These are phyloP conservation scores for Trypoxylon attenuatum DNA, from an alignment of 2,888 invertebrate genomes.

Conservation along the genomic window DNA sequence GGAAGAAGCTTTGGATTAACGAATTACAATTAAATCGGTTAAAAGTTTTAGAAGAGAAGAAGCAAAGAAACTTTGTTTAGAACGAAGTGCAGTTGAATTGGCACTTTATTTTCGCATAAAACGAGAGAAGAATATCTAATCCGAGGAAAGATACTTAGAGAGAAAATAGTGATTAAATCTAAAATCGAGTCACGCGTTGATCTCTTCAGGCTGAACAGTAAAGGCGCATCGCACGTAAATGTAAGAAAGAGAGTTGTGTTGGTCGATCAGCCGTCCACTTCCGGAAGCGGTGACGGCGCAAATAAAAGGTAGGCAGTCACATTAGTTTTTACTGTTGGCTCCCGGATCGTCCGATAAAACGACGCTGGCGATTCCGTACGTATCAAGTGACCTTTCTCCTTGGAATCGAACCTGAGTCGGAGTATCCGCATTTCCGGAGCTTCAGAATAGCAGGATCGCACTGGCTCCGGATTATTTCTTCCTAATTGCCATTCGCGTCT, in stretches of 20 bases:
- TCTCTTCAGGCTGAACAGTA: conserved; percentile 18
- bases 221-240: not conserved
- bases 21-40: not conserved
- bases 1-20: too few species aligned
- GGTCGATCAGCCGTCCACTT: conserved; percentile 30
- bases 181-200: not conserved
- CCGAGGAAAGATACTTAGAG: not conserved
- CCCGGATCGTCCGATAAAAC: not conserved
- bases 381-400: too few species aligned
- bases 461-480: too few species aligned
- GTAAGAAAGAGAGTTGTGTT: conserved; percentile 28
- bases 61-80: too few species aligned
- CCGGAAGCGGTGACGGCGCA: conserved; percentile 32
- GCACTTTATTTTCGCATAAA: too few species aligned
- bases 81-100: too few species aligned
- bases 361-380: too few species aligned
- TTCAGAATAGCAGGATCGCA: too few species aligned
- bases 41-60: too few species aligned
- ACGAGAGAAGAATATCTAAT: too few species aligned
- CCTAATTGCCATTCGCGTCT: not conserved
- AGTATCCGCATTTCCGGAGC: too few species aligned
- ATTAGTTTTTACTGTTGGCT: conserved; percentile 41
- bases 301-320: conserved; percentile 55
- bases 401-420: too few species aligned
- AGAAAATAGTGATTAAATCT: not conserved